Evolutionary conservation across 2,113 vertebrate species (phyloP).

Genomic region (Nyctereutes procyonoides): DNA sequence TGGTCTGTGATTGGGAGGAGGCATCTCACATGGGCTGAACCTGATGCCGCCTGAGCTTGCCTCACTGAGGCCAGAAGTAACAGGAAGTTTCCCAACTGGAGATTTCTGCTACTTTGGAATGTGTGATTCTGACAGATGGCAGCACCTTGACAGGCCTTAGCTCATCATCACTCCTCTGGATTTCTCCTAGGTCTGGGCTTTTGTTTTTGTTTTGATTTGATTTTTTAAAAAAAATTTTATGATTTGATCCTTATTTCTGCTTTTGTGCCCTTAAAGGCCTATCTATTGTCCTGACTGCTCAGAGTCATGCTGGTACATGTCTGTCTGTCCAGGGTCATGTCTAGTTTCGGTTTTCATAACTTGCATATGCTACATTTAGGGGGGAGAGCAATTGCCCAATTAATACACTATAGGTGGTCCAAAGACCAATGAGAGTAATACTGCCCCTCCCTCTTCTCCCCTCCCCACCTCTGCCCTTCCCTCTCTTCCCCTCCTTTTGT

Average conservation of each 20-base stretch:
- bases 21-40: slow-evolving; percentile 79
- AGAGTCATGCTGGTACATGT: not conserved
- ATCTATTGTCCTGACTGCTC: not conserved
- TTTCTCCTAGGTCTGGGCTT: not conserved
- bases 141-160: not conserved
- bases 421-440: not conserved
- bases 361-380: not conserved
- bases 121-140: slow-evolving; percentile 33
- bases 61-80: not conserved
- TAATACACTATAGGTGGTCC: not conserved
- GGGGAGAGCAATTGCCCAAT: not conserved
- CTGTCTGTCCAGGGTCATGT: not conserved
- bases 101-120: slow-evolving; percentile 80
- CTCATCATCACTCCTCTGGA: not conserved
- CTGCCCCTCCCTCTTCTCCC: not conserved
- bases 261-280: not conserved
- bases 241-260: not conserved
- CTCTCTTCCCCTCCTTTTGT: not conserved
- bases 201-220: not conserved
- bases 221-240: not conserved
- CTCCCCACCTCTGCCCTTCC: not conserved
- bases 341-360: not conserved
- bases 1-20: slow-evolving; percentile 84
- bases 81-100: slow-evolving; percentile 75
- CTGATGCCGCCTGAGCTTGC: slow-evolving; percentile 84